Base-by-base conservation (phyloP, 2,113 vertebrate species). In the Melospiza melodia region DNA sequence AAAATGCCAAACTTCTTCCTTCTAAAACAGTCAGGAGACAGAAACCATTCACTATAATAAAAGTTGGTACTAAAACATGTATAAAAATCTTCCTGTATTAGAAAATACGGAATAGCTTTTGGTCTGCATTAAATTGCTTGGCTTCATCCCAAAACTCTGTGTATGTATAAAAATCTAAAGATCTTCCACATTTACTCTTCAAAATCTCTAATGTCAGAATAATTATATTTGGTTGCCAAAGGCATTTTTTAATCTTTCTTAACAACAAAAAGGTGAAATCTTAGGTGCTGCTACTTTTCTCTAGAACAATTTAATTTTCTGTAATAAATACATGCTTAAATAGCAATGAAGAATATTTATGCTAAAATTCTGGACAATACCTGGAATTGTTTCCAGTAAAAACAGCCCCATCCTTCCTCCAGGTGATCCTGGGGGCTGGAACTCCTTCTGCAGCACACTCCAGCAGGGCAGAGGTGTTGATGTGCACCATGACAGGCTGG, bases 341-440 rank as follows among this genome's bases (percentile, higher is more conserved):
- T 49, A 78, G 4, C 9, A 54, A 31, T 4, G 28, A 76, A 58
- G 39, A 91, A n/a, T 28, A 44, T 31, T 88, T 54, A 22, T 51
- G 44, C 39, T 51, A 58, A 57, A 79, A 43, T 92, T 84, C 25
- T 73, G 91, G 16, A 31, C n/a, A 61, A 95, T 98, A 99, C 98
- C 98, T 98, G 4, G 97, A 92, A 68, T 91, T 99, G 95, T 97
- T 98, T 92, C 96, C 98, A 52, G 98, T 80, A 63, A 99, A 77
- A 95, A 99, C 25, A 44, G 97, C 95, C 12, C 99, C 99, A 63
- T 99, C 98, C 96, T 99, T 99, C 93, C 99, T 99, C 99, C 99
- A 99, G 2, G 99, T 98, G 72, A 99, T 93, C 28, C 98, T 98
- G 9, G 99, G 99, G 4, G 92, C 15, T 48, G 99, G 99, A 5